These are phyloP conservation scores for Apamea sordens DNA, from an alignment of 2,888 invertebrate genomes.

Conservation along the genomic window DNA sequence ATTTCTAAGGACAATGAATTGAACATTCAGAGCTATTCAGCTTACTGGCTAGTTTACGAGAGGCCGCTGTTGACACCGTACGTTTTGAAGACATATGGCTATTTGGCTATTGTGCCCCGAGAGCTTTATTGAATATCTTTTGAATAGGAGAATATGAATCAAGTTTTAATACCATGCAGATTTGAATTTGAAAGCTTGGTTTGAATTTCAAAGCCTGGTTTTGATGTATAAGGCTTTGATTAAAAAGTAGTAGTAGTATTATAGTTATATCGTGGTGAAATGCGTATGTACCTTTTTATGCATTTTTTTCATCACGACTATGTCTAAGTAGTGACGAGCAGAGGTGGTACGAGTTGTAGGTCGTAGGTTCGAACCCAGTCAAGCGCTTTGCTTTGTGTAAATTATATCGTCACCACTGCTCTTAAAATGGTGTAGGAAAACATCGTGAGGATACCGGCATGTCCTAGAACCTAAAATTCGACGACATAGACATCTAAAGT, in stretches of 20 bases:
- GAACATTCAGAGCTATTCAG: constrained; percentile 1
- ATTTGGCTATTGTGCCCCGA: constrained; percentile 11
- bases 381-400: no score
- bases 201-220: not conserved
- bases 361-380: no score
- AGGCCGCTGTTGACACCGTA: constrained; percentile 22
- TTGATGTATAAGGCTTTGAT: not conserved
- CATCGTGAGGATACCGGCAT: no score
- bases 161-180: constrained; percentile 22
- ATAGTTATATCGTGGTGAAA: not conserved
- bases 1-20: constrained; percentile 18
- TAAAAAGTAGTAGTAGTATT: not conserved
- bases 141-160: constrained; percentile 30
- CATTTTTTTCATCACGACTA: no score
- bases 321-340: no score
- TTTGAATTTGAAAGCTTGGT: constrained; percentile 22
- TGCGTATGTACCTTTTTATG: no score
- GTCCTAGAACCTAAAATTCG: no score
- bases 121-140: constrained; percentile 35
- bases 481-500: no score
- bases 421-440: no score
- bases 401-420: no score
- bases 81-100: constrained; percentile 40
- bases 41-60: not conserved
- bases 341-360: no score